Conservation (phyloP, 1,140 invertebrate genomes). For the Luehdorfia chinensis region DNA sequence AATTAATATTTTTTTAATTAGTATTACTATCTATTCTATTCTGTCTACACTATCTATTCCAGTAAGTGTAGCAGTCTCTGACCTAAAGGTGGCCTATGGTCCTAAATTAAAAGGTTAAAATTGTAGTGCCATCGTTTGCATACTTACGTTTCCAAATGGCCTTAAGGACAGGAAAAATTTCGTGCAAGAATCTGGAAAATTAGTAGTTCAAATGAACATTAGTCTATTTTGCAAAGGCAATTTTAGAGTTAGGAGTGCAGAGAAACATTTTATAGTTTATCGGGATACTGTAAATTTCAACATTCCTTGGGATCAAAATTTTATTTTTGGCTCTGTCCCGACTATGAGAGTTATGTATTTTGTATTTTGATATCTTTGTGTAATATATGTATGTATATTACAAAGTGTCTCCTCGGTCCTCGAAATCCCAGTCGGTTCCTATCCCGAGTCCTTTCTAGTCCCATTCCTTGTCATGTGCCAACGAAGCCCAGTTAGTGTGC, state of each 20-base stretch:
- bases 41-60: no score
- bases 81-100: no score
- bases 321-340: slow-evolving; percentile 26
- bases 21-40: no score
- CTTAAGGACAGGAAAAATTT: slow-evolving; percentile 10
- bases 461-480: slow-evolving; percentile 65
- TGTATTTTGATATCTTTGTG: slow-evolving; percentile 29
- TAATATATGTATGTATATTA: slow-evolving; percentile 31
- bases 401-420: slow-evolving; percentile 38
- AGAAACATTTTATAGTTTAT: slow-evolving; percentile 47
- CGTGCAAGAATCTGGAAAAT: slow-evolving; percentile 52
- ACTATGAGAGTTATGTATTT: slow-evolving; percentile 22
- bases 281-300: slow-evolving; percentile 57
- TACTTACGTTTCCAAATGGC: neutral
- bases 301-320: slow-evolving; percentile 61
- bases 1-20: no score
- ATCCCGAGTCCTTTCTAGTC: slow-evolving; percentile 68
- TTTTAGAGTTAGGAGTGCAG: slow-evolving; percentile 47
- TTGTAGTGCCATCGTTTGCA: no score
- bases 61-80: no score
- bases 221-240: slow-evolving; percentile 59
- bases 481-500: slow-evolving; percentile 53
- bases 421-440: slow-evolving; percentile 47
- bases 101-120: no score
- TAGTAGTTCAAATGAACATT: slow-evolving; percentile 57